Conservation (phyloP, 64 coral and sea anemone species). For the Porites lutea region DNA sequence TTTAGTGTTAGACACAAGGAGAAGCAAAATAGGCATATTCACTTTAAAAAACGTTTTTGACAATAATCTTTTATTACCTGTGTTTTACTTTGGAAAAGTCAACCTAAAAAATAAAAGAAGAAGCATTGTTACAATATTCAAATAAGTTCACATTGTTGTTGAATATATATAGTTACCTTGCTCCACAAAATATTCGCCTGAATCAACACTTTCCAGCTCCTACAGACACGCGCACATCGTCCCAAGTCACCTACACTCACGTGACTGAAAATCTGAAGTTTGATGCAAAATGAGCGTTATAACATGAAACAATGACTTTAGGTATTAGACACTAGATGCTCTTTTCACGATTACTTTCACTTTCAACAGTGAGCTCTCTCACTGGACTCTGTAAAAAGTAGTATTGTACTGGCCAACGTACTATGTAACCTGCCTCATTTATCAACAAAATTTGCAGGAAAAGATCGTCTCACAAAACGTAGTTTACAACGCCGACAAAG, state of each 20-base stretch:
- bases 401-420: neutral
- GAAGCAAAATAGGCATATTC: no score
- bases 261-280: slow-evolving; percentile 87
- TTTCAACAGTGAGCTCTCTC: no score
- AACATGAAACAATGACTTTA: no score
- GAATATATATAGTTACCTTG: slow-evolving; percentile 68
- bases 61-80: slow-evolving; percentile 43
- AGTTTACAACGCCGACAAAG: neutral
- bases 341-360: no score
- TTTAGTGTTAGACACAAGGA: no score
- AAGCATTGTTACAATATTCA: neutral
- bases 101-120: slow-evolving; percentile 51
- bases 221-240: slow-evolving; percentile 86
- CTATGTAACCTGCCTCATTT: neutral
- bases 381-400: neutral
- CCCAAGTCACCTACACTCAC: slow-evolving; percentile 93
- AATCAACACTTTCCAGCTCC: slow-evolving; percentile 94
- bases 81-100: slow-evolving; percentile 94
- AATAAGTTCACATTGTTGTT: neutral
- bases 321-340: no score
- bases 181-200: slow-evolving; percentile 96
- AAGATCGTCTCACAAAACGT: neutral
- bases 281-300: no score
- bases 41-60: neutral
- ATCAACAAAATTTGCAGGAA: neutral